Evolutionary conservation across 2,797 vertebrate species (phyloP), one percentile per base, ranked within the genome.

Genomic region (Danio jaintianensis): DNA sequence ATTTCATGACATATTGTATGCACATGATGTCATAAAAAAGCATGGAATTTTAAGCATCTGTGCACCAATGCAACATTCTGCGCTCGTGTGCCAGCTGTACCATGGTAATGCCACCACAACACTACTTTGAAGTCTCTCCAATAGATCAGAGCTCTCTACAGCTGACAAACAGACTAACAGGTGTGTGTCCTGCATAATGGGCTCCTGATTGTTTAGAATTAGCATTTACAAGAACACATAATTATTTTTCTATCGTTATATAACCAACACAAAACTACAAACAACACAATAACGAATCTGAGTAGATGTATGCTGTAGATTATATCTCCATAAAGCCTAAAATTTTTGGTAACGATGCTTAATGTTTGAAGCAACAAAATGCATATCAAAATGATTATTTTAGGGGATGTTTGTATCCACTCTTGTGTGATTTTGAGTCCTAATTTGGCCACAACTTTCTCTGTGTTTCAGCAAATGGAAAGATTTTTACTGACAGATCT

Each of bases 91-190:
- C n/a, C 69, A 71, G 69, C 52, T 22, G 69, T 13, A 43, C 7
- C 29, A 71, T 71, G 69, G n/a, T 56, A 71, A 71, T 71, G 38
- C 43, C 38, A 43, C 12, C 52, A 20, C n/a, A 0, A 2, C 12
- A 0, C 13, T 29, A n/a, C 69, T 71, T 71, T 71, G 69, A 71
- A 71, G 69, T 71, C 18, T 71, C 56, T 50, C 56, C 42, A 74
- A 48, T 62, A 47, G 29, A 75, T 38, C 71, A 40, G n/a, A 29
- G 29, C 47, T 63, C 10, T 63, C 18, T 71, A 38, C 36, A n/a
- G 29, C 29, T 29, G 29, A 29, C 45, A 77, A 70, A 36, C 67
- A 69, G 16, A 15, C 50, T 18, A 61, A 52, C 79, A 75, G 63
- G 50, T 77, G 75, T 64, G 74, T 18, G 29, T 29, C 18, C 20